Evolutionary conservation across 2,888 invertebrate species (phyloP), one percentile per base, ranked within the genome.

Genomic region (Epinotia brunnichana): DNA sequence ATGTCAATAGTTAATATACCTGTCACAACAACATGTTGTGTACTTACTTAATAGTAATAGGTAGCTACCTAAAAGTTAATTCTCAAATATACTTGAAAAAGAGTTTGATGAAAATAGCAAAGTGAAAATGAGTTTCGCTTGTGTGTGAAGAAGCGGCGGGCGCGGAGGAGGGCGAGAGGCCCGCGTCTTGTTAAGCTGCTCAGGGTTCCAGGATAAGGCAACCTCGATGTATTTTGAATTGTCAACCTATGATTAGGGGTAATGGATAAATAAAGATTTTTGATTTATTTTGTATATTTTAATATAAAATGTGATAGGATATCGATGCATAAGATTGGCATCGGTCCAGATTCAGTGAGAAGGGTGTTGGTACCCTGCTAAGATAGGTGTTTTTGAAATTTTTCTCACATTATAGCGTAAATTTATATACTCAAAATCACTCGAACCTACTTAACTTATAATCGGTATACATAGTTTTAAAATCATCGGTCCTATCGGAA

Each of bases 261-360:
- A 56, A 61, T 57, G 53, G 44, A 11, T 35, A 39, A 61, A 24
- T 66, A 66, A 71, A 54, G 35, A 39, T 56, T 35, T 67, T 61
- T 68, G 9, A 29, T 51, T 64, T 39, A 67, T 48, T 60, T 70
- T 63, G 56, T 63, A 63, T 53, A 53, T 69, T 57, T 68, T 68
- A 75, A 70, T 69, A 75, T 59, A 75, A 79, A 79, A 76, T 81
- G 81, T 82, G 80, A 81, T 82, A 82, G 74, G 76, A 78, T 75
- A 64, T 71, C 44, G 73, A 76, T 76, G 76, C 76, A 75, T 60
- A 75, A 60, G 19, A 35, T 70, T 77, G 64, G 76, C 74, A 74
- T 74, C 75, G 62, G 76, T 77, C 75, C 75, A 76, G 70, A 71
- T 67, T 61, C 74, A 74, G 76, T 76, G 77, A 74, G 74, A 74